Evolutionary conservation across 2,113 vertebrate species (phyloP).

Genomic region (Chiloscyllium plagiosum): DNA sequence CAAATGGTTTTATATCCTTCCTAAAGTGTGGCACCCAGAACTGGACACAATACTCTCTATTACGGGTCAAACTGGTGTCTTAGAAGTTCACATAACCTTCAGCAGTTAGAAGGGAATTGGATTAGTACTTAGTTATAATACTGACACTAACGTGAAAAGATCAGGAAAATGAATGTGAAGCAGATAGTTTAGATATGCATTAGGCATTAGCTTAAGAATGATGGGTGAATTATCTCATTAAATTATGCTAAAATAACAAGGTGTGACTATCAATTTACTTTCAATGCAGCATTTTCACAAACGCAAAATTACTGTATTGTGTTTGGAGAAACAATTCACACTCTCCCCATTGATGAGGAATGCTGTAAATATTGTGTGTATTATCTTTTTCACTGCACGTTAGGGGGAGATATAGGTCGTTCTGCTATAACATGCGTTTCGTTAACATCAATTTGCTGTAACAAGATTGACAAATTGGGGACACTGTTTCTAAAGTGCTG

Average conservation of each 20-base stretch:
- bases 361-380: too few species aligned
- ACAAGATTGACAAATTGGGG: too few species aligned
- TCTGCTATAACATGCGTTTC: too few species aligned
- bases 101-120: neutral
- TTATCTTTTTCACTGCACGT: neutral
- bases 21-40: too few species aligned
- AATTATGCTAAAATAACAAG: neutral
- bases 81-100: too few species aligned
- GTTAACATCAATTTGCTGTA: too few species aligned
- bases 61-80: too few species aligned
- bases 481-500: too few species aligned
- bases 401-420: too few species aligned
- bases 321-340: neutral
- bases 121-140: neutral
- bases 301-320: neutral
- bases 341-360: neutral
- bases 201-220: neutral
- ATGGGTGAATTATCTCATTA: neutral
- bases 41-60: too few species aligned
- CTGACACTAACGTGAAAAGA: neutral
- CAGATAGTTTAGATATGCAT: neutral
- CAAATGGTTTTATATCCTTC: too few species aligned
- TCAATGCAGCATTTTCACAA: neutral
- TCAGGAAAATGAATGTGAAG: neutral
- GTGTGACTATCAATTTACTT: neutral